These are phyloP conservation scores for Gobio gobio DNA, from an alignment of 2,113 vertebrate genomes.

Conservation along the genomic window DNA sequence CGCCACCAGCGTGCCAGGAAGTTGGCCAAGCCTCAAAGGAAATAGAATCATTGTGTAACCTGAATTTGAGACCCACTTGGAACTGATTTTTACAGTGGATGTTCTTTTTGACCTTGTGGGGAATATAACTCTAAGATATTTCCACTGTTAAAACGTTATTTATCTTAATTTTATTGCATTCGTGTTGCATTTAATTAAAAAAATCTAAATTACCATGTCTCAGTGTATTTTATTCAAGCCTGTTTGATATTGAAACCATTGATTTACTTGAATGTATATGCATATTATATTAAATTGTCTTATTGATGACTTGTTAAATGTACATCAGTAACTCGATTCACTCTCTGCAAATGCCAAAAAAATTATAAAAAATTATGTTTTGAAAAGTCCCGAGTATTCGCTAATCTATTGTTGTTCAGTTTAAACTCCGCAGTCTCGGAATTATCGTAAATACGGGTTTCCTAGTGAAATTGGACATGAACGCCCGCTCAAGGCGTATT, in stretches of 20 bases:
- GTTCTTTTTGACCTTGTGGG: slow-evolving; percentile 77
- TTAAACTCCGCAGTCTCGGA: background rate
- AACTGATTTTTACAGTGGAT: slow-evolving; percentile 72
- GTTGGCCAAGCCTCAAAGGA: slow-evolving; percentile 65
- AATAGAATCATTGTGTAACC: slow-evolving; percentile 62
- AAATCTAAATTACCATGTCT: slow-evolving; percentile 62
- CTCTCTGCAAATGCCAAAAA: background rate
- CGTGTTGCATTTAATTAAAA: slow-evolving; percentile 78
- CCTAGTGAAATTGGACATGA: too few relatives aligned
- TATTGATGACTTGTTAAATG: too few relatives aligned
- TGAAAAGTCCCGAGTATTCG: background rate
- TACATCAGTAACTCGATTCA: background rate
- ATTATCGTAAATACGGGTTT: too few relatives aligned
- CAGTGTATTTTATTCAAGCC: slow-evolving; percentile 44
- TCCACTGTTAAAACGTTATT: slow-evolving; percentile 78
- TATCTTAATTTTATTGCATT: slow-evolving; percentile 85
- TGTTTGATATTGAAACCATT: background rate
- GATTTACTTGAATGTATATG: background rate
- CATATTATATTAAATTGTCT: background rate
- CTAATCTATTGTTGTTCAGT: background rate
- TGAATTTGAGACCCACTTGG: slow-evolving; percentile 77
- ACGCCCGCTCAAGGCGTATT: too few relatives aligned
- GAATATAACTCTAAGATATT: slow-evolving; percentile 76
- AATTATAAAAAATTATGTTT: background rate
- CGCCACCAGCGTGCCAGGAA: slow-evolving; percentile 46